phyloP scores from a whole-genome alignment of 2,797 vertebrate species.

The Darevskia nairensis region DNA sequence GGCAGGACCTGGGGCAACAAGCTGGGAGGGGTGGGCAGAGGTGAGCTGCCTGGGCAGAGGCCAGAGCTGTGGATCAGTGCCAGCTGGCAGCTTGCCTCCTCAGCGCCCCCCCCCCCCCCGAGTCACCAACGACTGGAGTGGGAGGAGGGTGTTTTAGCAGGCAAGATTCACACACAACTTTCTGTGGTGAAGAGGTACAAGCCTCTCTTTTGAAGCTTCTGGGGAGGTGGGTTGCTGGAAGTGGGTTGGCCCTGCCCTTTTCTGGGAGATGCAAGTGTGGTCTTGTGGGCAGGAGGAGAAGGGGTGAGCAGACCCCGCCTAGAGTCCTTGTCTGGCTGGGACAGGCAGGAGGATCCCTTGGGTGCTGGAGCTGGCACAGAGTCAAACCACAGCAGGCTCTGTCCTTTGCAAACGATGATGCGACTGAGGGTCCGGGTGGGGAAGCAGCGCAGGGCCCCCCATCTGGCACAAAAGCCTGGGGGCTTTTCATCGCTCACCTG shows the following conservation, averaged over 20 bases:
- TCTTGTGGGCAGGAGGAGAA: no score
- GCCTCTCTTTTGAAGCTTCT: conserved; percentile 58
- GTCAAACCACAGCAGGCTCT: neutral
- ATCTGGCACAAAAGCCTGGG: no score
- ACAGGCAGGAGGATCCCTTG: conserved; percentile 14
- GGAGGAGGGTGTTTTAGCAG: conserved; percentile 41
- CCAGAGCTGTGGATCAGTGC: conserved; percentile 39
- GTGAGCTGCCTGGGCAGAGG: neutral
- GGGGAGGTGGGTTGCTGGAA: conserved; percentile 55
- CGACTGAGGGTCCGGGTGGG: neutral
- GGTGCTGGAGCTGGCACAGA: neutral
- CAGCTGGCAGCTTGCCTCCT: conserved; percentile 39
- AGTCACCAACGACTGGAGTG: conserved; percentile 30
- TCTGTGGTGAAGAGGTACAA: conserved; percentile 65
- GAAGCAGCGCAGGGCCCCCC: conserved; percentile 81
- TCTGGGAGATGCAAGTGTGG: conserved; percentile 25
- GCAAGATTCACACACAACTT: conserved; percentile 29
- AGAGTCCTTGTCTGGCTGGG: neutral
- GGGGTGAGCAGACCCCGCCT: conserved; percentile 25
- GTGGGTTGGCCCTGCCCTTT: neutral
- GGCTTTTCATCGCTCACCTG: no score
- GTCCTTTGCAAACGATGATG: neutral
- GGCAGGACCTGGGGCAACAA: conserved; percentile 40
- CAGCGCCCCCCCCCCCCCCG: conserved; percentile 33
- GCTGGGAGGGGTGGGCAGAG: neutral